Evolutionary conservation across 2,113 vertebrate species (phyloP), one percentile per base, ranked within the genome.

Genomic region (Hirundichthys speculiger): DNA sequence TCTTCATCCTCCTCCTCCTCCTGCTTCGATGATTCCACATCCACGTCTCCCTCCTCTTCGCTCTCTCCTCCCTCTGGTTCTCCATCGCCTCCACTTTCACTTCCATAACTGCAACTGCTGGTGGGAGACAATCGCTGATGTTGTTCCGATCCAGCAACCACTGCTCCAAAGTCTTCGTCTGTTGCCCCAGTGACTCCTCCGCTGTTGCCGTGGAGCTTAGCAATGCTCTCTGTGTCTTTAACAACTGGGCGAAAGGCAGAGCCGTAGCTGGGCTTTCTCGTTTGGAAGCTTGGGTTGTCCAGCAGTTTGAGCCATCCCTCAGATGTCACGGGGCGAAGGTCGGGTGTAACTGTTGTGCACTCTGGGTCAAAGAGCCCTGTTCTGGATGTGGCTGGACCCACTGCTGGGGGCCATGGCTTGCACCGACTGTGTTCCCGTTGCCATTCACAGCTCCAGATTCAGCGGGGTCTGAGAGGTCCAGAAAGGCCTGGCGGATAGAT

Each of bases 201-300:
- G 0, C 69, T 18, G 42, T 68, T 90, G 86, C 86, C 80, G 51
- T 97, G 96, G 55, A 98, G 94, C 86, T 98, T 97, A 66, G 95
- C 94, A n/a, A 98, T 88, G 88, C 95, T 96, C 66, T 96, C 95
- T 0, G 93, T 67, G 51, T 97, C 96, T 72, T 98, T 96, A 48
- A 96, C 90, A 52, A 98, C 96, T 0, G 96, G 96, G 3, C 95
- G 93, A 87, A 98, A 98, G 53, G 96, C 96, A 0, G 96, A 96
- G 73, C 96, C 94, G 56, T 98, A 98, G 77, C 89, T 90, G 12
- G 89, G 86, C 69, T 94, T 94, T 30, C 93, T 87, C 38, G 79
- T 77, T 58, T 93, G 93, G 42, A 93, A 87, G 4, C 86, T 77
- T 1, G 92, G 90, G 18, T 88, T 77, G 22, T 94, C 93, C 43